A percentile compares a stretch with the other conserved stretches of the same genome.
Evolutionary conservation across 2,888 invertebrate genomes (phyloP).

Genomic region (Pyrrhosoma nymphula): DNA sequence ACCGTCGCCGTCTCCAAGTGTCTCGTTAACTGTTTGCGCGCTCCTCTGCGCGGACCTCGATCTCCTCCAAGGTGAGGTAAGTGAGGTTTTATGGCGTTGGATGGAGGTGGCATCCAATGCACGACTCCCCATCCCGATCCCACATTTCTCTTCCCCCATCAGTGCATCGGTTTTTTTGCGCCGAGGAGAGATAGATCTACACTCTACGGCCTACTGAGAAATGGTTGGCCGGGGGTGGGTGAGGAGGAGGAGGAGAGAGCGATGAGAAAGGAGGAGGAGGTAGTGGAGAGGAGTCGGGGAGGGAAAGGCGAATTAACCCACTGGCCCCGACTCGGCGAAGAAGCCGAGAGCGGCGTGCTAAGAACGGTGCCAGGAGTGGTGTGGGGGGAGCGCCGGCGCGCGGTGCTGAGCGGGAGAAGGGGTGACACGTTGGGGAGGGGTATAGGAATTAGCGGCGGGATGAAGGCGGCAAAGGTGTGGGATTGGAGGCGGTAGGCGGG

Average conservation of each 20-base stretch:
- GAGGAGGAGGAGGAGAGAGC: background rate
- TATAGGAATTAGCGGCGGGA: constrained; percentile 1
- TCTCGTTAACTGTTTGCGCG: constrained; percentile 61
- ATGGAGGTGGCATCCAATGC: background rate
- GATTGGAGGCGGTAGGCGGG: background rate
- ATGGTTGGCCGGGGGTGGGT: background rate
- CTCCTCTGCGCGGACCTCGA: constrained; percentile 38
- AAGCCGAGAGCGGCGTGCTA: constrained; percentile 14
- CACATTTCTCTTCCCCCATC: background rate
- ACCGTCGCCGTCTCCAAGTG: background rate
- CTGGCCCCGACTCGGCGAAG: constrained; percentile 51
- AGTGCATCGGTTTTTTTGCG: constrained; percentile 23
- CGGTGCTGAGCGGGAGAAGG: background rate
- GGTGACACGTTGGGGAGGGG: too few relatives aligned
- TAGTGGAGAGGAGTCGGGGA: background rate
- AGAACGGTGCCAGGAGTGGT: constrained; percentile 46
- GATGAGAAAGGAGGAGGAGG: background rate
- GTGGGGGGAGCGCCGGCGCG: background rate
- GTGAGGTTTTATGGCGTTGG: constrained; percentile 31
- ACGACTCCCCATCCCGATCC: background rate
- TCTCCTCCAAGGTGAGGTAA: constrained; percentile 34
- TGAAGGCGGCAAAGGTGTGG: background rate
- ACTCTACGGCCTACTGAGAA: constrained; percentile 39
- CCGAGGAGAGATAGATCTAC: background rate
- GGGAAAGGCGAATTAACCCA: constrained; percentile 57